phyloP scores from a whole-genome alignment of 2,888 invertebrate genomes.

The Cordilura impudica region DNA sequence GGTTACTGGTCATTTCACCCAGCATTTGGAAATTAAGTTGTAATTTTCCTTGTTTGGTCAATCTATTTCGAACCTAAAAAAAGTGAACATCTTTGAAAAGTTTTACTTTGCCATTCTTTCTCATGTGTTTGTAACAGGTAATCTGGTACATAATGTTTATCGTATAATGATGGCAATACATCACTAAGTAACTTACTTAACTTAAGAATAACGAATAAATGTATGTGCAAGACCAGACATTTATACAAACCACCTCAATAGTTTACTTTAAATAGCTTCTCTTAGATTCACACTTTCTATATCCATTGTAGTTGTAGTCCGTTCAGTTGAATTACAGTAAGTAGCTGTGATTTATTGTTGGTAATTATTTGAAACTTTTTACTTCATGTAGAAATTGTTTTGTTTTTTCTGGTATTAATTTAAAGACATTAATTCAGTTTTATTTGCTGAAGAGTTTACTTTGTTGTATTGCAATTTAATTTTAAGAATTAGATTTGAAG shows the following conservation, averaged over 20 bases:
- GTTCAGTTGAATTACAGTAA: slow-evolving; percentile 2
- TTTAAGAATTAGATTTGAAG: too few species aligned
- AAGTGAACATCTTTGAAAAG: slow-evolving; percentile 23
- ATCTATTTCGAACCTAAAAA: background rate
- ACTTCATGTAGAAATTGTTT: slow-evolving; percentile 3
- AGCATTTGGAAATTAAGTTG: slow-evolving; percentile 21
- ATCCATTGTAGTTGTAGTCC: background rate
- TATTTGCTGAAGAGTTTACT: too few species aligned
- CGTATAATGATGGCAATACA: slow-evolving; percentile 51
- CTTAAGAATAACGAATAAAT: background rate
- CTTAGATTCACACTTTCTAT: slow-evolving; percentile 32
- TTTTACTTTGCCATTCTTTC: background rate
- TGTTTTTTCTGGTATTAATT: background rate
- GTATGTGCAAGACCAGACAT: too few species aligned
- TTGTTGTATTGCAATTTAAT: too few species aligned
- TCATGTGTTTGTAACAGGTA: slow-evolving; percentile 34
- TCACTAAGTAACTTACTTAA: slow-evolving; percentile 38
- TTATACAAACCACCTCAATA: slow-evolving; percentile 33
- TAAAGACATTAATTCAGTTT: too few species aligned
- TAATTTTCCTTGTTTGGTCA: slow-evolving; percentile 18
- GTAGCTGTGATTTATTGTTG: slow-evolving; percentile 30
- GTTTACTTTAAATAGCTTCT: slow-evolving; percentile 51
- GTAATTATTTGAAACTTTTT: slow-evolving; percentile 42
- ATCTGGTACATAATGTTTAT: slow-evolving; percentile 44
- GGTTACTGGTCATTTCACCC: background rate